Percentiles rank a stretch among this genome's conserved stretches.
Conservation (phyloP, 2,888 invertebrate genomes). For the Idaea aversata region DNA sequence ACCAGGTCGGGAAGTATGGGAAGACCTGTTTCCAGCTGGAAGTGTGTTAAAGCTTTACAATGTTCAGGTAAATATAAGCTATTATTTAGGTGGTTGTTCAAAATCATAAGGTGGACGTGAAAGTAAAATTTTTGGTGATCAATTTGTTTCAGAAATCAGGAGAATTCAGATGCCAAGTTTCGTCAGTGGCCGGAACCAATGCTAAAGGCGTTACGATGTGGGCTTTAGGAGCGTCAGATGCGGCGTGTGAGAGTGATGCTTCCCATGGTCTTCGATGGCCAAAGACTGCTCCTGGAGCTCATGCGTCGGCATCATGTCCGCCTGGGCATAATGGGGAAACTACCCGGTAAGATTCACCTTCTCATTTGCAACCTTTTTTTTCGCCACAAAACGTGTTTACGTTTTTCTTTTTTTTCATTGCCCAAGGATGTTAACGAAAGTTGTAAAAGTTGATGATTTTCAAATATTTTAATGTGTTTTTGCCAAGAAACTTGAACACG, state of each 20-base stretch:
- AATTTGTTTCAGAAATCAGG: conserved; percentile 83
- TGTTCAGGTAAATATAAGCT: conserved; percentile 80
- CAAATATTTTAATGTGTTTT: too few relatives aligned
- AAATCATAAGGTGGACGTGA: neutral
- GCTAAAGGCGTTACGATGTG: conserved; percentile 81
- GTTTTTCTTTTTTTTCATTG: neutral
- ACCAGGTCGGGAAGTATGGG: conserved; percentile 89
- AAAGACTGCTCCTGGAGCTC: conserved; percentile 86
- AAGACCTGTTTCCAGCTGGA: conserved; percentile 91
- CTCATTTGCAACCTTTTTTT: conserved; percentile 2
- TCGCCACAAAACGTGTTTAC: neutral
- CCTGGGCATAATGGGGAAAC: conserved; percentile 75
- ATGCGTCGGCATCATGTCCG: conserved; percentile 77
- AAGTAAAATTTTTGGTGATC: neutral
- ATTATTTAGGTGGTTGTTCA: neutral
- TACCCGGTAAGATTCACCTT: conserved; percentile 45
- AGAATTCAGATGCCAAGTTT: conserved; percentile 87
- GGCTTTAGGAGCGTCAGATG: conserved; percentile 82
- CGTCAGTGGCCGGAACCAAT: conserved; percentile 72
- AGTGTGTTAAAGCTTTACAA: conserved; percentile 89
- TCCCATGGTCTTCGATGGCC: conserved; percentile 77
- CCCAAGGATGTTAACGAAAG: neutral
- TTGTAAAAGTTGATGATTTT: too few relatives aligned
- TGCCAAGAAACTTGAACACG: too few relatives aligned
- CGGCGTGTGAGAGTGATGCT: conserved; percentile 78